A percentile compares a stretch with the other conserved stretches of the same genome.
Conservation (phyloP, 2,797 vertebrate genomes). For the Adelosebastes latens region DNA sequence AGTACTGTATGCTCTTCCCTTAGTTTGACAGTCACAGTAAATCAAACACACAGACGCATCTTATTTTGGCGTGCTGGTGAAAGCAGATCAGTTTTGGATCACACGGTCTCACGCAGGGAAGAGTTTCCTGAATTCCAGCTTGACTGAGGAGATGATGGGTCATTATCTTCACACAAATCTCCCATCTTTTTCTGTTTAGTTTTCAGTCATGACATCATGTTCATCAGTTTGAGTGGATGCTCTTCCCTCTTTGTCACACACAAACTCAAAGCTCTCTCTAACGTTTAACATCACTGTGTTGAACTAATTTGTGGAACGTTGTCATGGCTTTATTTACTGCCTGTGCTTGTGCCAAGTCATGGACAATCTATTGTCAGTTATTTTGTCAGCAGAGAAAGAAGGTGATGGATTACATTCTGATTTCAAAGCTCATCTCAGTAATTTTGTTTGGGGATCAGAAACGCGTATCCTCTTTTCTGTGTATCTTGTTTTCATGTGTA, state of each 20-base stretch:
- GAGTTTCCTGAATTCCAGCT: slow-evolving; percentile 23
- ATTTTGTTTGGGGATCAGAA: not conserved
- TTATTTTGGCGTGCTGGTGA: not conserved
- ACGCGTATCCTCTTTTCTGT: not conserved
- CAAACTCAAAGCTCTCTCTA: not conserved
- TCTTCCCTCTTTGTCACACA: slow-evolving; percentile 1
- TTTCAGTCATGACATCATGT: slow-evolving; percentile 55
- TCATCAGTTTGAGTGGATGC: slow-evolving; percentile 39
- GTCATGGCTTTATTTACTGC: slow-evolving; percentile 30
- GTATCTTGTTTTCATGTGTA: slow-evolving; percentile 8
- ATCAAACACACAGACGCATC: slow-evolving; percentile 15
- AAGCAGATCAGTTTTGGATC: slow-evolving; percentile 42
- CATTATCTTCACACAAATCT: slow-evolving; percentile 49
- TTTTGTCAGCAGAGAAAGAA: slow-evolving; percentile 16
- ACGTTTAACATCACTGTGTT: slow-evolving; percentile 7
- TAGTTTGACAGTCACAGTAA: slow-evolving; percentile 21
- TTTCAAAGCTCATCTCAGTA: not conserved
- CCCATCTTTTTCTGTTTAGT: slow-evolving; percentile 53
- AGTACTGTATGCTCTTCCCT: not conserved
- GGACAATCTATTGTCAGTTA: not conserved
- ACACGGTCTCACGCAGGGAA: slow-evolving; percentile 44
- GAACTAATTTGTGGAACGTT: slow-evolving; percentile 20
- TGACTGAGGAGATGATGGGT: slow-evolving; percentile 41
- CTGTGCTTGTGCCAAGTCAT: slow-evolving; percentile 15
- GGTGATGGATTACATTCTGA: not conserved